These are phyloP conservation scores for Amphipyra berbera DNA, from an alignment of 2,888 invertebrate species.

Conservation along the genomic window DNA sequence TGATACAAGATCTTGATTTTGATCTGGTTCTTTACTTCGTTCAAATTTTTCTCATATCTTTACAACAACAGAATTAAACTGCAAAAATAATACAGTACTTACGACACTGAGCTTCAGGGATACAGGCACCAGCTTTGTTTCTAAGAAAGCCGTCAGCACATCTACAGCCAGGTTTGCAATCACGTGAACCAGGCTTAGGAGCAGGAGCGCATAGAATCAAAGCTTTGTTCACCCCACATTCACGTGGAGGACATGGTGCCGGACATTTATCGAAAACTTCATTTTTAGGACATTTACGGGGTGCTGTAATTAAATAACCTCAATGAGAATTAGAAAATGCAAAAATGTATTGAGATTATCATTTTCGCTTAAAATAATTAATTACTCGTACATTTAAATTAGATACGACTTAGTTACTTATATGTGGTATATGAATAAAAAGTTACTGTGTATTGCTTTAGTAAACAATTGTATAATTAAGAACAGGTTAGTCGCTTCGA, in stretches of 20 bases:
- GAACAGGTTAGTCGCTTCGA: too few species aligned
- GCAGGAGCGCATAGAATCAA: constrained; percentile 47
- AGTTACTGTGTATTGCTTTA: too few species aligned
- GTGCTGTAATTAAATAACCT: constrained; percentile 9
- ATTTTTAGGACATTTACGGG: constrained; percentile 49
- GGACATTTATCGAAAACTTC: constrained; percentile 64
- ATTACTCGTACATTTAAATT: too few species aligned
- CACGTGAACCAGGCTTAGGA: constrained; percentile 39
- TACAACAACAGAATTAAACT: not conserved
- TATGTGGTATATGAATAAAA: too few species aligned
- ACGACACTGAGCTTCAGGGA: constrained; percentile 63
- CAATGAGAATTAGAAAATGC: too few species aligned
- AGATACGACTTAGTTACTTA: too few species aligned
- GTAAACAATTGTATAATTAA: too few species aligned
- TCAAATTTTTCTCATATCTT: too few species aligned
- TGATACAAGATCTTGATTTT: too few species aligned
- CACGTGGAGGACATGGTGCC: constrained; percentile 51
- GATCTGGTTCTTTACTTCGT: too few species aligned
- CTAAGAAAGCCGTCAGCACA: constrained; percentile 59
- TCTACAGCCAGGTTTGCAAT: constrained; percentile 56
- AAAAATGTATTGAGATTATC: too few species aligned
- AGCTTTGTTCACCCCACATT: constrained; percentile 57
- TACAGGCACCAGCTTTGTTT: constrained; percentile 56
- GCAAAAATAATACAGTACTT: constrained; percentile 22
- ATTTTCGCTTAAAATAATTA: too few species aligned